A percentile compares a stretch with the other conserved stretches of the same genome.
These are phyloP conservation scores for Neofelis nebulosa DNA, from an alignment of 2,113 vertebrate genomes.

Conservation along the genomic window DNA sequence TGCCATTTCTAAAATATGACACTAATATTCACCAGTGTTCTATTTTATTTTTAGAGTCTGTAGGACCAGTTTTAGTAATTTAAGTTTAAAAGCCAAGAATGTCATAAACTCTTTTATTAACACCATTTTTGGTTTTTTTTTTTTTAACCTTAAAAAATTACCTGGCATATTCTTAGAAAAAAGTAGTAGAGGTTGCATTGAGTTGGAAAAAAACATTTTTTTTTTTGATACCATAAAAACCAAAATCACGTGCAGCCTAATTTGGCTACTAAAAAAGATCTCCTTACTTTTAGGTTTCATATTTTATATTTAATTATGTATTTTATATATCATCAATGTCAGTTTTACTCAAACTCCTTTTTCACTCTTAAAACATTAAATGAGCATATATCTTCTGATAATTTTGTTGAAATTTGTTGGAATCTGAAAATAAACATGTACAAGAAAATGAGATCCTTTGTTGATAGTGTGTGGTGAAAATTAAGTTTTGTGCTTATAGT, in stretches of 20 bases:
- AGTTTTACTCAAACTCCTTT: not conserved
- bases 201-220: not conserved
- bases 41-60: conserved; percentile 17
- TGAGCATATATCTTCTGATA: not conserved
- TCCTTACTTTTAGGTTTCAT: not conserved
- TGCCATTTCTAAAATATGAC: conserved; percentile 3
- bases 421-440: not conserved
- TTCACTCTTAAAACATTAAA: not conserved
- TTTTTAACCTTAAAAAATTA: not conserved
- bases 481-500: not conserved
- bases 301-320: not conserved
- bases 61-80: not conserved
- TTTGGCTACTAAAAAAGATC: not conserved
- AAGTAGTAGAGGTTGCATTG: not conserved
- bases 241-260: not conserved
- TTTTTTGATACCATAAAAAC: not conserved
- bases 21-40: not conserved
- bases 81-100: conserved; percentile 18
- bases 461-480: not conserved
- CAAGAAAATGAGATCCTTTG: not conserved
- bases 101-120: not conserved
- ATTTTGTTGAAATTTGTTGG: not conserved
- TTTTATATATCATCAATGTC: not conserved
- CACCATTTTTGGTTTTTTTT: not conserved
- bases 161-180: not conserved